Base-by-base conservation (phyloP, 2,797 vertebrate species). In the Rhinichthys osculus region DNA sequence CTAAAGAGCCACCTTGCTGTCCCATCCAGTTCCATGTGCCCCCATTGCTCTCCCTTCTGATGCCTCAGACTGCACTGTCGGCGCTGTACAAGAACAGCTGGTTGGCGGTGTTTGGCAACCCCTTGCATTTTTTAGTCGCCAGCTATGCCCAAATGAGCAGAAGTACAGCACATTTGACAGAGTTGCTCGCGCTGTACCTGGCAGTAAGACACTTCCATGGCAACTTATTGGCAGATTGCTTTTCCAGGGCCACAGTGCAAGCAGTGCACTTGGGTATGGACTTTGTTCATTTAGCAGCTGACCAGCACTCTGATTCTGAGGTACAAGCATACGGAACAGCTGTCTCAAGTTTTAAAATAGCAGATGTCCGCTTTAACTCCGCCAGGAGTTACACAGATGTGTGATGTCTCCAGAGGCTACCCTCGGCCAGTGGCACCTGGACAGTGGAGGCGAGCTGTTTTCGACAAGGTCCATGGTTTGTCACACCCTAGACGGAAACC, bases 1-100 rank as follows among this genome's bases (percentile, higher is more conserved):
- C 35, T 44, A 83, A 59, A 27, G 73, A 1, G 52, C 78, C 4
- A 50, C 81, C 11, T 82, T 88, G 73, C 74, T 83, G 52, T 59
- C 44, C 3, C 82, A 87, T n/a, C 79, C 38, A 1, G 30, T 30
- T 2, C 47, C 47, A 2, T 35, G 8, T 3, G 67, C 73, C 4
- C 54, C 35, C 0, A 76, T 83, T 59, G 27, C 79, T 7, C 64
- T 87, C 78, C 80, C 59, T 23, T 54, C 57, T 0, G 74, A 85
- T 17, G 74, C 82, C 6, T 87, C 64, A 4, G 87, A 84, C 10
- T 79, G 73, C 19, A 30, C 72, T 9, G 30, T 83, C 1, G 79
- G 74, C 10, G 79, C 7, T 0, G 69, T 85, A 7, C 42, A 80
- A 1, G 50, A 87, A n/a, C 74, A 85, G 70, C 57, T 52, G 78